phyloP scores from a whole-genome alignment of 2,113 vertebrate species.

The Nothocercus julius region DNA sequence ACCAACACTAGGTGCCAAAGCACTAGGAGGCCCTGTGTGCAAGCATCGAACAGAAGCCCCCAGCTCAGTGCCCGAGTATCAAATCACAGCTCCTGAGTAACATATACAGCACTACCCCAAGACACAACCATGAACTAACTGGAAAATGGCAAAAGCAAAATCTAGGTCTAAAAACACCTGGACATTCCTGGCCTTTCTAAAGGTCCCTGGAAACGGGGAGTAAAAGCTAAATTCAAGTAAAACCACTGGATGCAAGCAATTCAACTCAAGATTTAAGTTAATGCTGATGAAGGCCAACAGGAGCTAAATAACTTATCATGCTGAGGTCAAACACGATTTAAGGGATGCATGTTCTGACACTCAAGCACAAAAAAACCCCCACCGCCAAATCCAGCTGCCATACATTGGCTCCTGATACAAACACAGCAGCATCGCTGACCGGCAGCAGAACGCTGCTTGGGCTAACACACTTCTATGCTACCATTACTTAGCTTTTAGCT shows the following conservation, averaged over 20 bases:
- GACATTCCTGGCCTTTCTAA: not conserved
- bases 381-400: too few species aligned
- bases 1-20: fast-evolving
- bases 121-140: not conserved
- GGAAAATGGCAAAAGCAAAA: not conserved
- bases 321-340: fast-evolving
- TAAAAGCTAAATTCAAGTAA: not conserved
- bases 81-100: not conserved
- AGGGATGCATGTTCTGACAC: fast-evolving
- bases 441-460: fast-evolving
- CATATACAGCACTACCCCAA: not conserved
- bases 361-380: fast-evolving
- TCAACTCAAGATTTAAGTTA: not conserved
- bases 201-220: not conserved
- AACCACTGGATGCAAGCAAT: not conserved
- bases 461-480: not conserved
- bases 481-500: not conserved
- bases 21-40: fast-evolving
- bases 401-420: fast-evolving
- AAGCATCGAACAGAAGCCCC: fast-evolving
- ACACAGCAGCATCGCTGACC: fast-evolving
- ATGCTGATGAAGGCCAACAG: fast-evolving
- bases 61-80: not conserved
- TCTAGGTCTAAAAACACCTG: fast-evolving
- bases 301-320: fast-evolving